Conservation (phyloP, 2,888 invertebrate genomes). For the Heterodera filipjevi region DNA sequence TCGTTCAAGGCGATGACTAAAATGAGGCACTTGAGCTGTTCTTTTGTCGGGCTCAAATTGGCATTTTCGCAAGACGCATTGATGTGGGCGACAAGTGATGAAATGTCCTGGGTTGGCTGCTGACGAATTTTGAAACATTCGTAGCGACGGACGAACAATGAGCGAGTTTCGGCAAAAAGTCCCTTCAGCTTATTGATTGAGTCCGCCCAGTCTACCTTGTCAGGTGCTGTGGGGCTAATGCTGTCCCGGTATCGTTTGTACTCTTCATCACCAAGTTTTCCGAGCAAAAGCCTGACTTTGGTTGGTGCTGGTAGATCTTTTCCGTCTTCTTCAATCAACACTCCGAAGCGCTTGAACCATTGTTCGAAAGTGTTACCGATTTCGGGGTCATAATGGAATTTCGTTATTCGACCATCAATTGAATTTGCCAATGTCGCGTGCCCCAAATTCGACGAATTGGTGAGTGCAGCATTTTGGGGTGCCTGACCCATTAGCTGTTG, state of each 20-base stretch:
- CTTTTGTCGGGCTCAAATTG: background rate
- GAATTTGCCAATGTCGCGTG: slow-evolving; percentile 1
- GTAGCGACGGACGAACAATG: slow-evolving; percentile 23
- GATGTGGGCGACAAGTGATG: slow-evolving; percentile 20
- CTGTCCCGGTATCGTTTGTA: slow-evolving; percentile 5
- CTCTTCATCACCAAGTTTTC: slow-evolving; percentile 18
- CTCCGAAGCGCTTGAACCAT: slow-evolving; percentile 29
- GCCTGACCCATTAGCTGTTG: too few relatives aligned
- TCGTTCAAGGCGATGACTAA: background rate
- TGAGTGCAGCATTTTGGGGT: too few relatives aligned
- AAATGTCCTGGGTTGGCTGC: slow-evolving; percentile 19
- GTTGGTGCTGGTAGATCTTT: slow-evolving; percentile 19
- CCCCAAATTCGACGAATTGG: too few relatives aligned
- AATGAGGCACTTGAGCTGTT: slow-evolving; percentile 14
- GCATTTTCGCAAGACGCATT: slow-evolving; percentile 19
- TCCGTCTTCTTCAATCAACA: slow-evolving; percentile 24
- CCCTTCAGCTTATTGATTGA: slow-evolving; percentile 4
- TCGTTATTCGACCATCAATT: slow-evolving; percentile 12
- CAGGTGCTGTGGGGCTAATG: slow-evolving; percentile 17
- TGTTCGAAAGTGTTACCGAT: slow-evolving; percentile 24
- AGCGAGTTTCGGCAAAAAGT: slow-evolving; percentile 21
- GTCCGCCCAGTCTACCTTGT: background rate
- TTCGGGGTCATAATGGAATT: slow-evolving; percentile 31
- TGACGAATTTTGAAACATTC: slow-evolving; percentile 26
- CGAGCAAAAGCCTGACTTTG: slow-evolving; percentile 24